Evolutionary conservation across 2,113 vertebrate genomes (phyloP).

Genomic region (Takifugu flavidus): DNA sequence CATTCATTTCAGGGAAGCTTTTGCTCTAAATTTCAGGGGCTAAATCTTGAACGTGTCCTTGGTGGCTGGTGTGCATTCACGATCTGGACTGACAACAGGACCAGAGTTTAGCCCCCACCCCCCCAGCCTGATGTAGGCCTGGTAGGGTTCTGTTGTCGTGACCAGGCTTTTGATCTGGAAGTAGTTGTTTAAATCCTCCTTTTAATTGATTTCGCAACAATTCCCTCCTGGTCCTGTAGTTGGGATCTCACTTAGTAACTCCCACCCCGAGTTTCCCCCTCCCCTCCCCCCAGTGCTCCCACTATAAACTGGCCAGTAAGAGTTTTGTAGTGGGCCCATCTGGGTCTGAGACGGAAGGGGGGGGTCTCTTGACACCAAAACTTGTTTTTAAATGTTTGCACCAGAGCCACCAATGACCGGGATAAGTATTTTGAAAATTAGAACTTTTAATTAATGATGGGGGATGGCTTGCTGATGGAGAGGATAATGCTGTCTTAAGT

Average conservation of each 20-base stretch:
- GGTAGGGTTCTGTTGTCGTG: no score
- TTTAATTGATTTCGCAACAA: no score
- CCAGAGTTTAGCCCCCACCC: background rate
- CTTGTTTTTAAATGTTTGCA: conserved; percentile 41
- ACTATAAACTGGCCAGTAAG: no score
- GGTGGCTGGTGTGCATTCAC: conserved; percentile 62
- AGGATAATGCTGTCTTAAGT: conserved; percentile 39
- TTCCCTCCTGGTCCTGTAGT: no score
- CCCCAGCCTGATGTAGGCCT: no score
- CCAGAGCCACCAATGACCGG: conserved; percentile 63
- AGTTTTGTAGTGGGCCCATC: no score
- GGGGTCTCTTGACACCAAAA: background rate
- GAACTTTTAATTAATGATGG: conserved; percentile 38
- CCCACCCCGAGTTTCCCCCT: no score
- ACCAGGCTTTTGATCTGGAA: no score
- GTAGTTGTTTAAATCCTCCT: no score
- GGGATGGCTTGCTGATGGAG: conserved; percentile 47
- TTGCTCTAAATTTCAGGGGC: conserved; percentile 16
- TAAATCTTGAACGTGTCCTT: conserved; percentile 45
- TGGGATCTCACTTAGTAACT: no score
- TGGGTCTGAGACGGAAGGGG: no score
- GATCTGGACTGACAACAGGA: conserved; percentile 5
- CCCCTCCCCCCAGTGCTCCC: no score
- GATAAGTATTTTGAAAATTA: conserved; percentile 20
- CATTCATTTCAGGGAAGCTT: conserved; percentile 31